Conservation (phyloP, 2,113 vertebrate species). For the Dicrurus megarhynchus region DNA sequence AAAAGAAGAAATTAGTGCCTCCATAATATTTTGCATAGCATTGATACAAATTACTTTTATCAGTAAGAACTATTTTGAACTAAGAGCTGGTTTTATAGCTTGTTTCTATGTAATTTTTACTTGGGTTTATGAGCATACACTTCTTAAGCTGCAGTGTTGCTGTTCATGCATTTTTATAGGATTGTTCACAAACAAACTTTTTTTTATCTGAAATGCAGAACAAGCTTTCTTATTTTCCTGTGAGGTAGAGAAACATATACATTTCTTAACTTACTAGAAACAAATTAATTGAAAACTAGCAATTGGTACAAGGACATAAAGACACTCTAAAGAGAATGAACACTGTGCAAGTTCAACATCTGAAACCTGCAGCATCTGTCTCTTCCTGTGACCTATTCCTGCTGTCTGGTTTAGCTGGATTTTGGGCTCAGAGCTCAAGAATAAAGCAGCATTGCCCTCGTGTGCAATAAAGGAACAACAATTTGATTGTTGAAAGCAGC, state of each 20-base stretch:
- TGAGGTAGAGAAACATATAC: background rate
- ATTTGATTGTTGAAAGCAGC: background rate
- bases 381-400: background rate
- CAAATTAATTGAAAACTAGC: background rate
- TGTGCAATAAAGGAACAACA: background rate
- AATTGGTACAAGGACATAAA: background rate
- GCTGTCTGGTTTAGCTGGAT: background rate
- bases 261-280: background rate
- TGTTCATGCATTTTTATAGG: background rate
- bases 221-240: background rate
- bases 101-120: background rate
- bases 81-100: background rate
- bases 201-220: background rate
- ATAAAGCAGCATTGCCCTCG: background rate
- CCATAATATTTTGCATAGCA: background rate
- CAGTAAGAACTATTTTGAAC: background rate
- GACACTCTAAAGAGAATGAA: background rate
- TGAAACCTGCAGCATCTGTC: background rate
- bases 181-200: background rate
- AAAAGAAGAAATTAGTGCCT: background rate
- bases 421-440: background rate
- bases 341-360: background rate
- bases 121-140: background rate
- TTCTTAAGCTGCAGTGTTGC: background rate
- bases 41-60: background rate